Evolutionary conservation across 2,113 vertebrate species (phyloP), one percentile per base, ranked within the genome.

Genomic region (Todiramphus chloris): DNA sequence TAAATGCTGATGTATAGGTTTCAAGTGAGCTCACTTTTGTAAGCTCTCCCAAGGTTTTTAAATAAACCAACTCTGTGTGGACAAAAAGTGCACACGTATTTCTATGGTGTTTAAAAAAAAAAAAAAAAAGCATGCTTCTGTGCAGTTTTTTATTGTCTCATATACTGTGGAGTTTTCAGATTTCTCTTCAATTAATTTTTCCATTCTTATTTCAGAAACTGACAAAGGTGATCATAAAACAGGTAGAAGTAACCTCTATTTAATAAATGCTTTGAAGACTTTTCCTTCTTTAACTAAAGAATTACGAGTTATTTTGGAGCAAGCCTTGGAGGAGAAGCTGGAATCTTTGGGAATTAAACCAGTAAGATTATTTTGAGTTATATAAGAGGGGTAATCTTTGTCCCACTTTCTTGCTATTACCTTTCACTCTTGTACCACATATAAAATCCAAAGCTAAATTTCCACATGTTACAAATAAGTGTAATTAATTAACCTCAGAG

Each of bases 301-400:
- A 73, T 97, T 99, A 51, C 97, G 98, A 68, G 96, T 89, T 5
- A 96, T 98, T 44, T 94, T 99, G 80, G 98, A 99, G 87, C 98
- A 98, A 94, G 94, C 95, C 28, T 87, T 99, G 43, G 63, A 96
- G 10, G 98, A 98, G 39, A 99, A 98, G 93, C 96, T 99, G 90
- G 98, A 99, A 96, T 97, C 85, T 69, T 95, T 99, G 33, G 99
- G 99, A 82, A 97, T 99, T 94, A 97, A 98, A 85, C 78, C 98
- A 62, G 99, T 99, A 98, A 92, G 98, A 95, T 83, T 70, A 62
- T 79, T 93, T 28, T 79, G n/a, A 90, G 81, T 93, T 81, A 60
- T 37, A 83, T 70, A 27, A 48, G 75, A 63, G 6, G 41, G 18
- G 24, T 53, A 35, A 35, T 63, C 20, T 83, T 82, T 66, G 16